A percentile compares a stretch with the other conserved stretches of the same genome.
These are phyloP conservation scores for Drosophila melanosoma DNA, from an alignment of 2,888 invertebrate genomes.

Conservation along the genomic window DNA sequence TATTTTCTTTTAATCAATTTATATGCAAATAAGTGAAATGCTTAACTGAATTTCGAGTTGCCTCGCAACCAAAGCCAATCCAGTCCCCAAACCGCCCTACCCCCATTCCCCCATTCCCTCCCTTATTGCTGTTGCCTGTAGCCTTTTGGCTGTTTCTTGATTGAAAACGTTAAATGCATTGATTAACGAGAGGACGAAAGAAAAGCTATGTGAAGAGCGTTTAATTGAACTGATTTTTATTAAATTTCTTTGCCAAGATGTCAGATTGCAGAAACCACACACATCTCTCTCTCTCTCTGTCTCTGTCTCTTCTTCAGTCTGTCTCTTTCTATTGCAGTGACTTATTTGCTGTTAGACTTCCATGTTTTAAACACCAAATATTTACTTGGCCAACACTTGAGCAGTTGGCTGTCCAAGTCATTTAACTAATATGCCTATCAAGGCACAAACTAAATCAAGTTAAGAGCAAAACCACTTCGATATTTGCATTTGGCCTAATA, in stretches of 20 bases:
- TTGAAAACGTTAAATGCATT: slow-evolving; percentile 78
- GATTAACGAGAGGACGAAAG: slow-evolving; percentile 63
- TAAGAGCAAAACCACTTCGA: slow-evolving; percentile 32
- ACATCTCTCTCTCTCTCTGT: slow-evolving; percentile 17
- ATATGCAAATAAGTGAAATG: slow-evolving; percentile 83
- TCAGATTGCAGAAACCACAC: slow-evolving; percentile 69
- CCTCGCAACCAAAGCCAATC: slow-evolving; percentile 43
- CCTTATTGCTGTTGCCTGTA: slow-evolving; percentile 4
- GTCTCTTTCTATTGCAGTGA: not conserved
- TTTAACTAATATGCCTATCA: slow-evolving; percentile 67
- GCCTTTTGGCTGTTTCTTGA: slow-evolving; percentile 73
- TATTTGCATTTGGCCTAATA: slow-evolving; percentile 48
- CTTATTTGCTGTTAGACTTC: slow-evolving; percentile 1
- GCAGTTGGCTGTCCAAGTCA: slow-evolving; percentile 53
- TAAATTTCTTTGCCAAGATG: slow-evolving; percentile 61
- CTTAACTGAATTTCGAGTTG: slow-evolving; percentile 78
- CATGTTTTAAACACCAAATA: slow-evolving; percentile 55
- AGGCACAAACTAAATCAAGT: slow-evolving; percentile 27
- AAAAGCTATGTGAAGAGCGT: slow-evolving; percentile 51
- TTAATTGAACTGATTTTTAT: slow-evolving; percentile 77
- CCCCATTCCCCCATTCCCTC: too few species aligned
- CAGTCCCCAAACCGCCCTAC: not conserved
- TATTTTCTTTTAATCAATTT: slow-evolving; percentile 82
- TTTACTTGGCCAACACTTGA: slow-evolving; percentile 54
- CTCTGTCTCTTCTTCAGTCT: not conserved